Evolutionary conservation across 2,797 vertebrate genomes (phyloP).

Genomic region (Bovichtus diacanthus): DNA sequence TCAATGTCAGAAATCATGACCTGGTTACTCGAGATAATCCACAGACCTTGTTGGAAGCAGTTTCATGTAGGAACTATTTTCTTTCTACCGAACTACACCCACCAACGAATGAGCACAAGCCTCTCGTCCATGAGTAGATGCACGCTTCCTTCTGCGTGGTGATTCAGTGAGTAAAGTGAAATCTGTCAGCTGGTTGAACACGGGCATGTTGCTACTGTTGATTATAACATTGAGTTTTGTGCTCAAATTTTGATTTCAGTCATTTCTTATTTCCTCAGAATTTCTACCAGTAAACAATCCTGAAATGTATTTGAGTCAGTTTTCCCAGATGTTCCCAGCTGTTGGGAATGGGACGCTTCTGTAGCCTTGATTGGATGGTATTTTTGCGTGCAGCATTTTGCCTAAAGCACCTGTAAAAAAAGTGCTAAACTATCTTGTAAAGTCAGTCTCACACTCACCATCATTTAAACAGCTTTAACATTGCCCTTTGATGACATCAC

Average conservation of each 20-base stretch:
- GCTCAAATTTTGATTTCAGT: not conserved
- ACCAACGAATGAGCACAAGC: too few species aligned
- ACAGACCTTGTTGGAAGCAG: too few species aligned
- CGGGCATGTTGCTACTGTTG: not conserved
- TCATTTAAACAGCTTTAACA: not conserved
- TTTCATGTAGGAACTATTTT: too few species aligned
- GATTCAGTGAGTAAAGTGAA: too few species aligned
- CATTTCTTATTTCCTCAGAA: not conserved
- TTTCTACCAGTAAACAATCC: not conserved
- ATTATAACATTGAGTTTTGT: not conserved
- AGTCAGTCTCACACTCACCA: not conserved
- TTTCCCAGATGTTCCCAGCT: not conserved
- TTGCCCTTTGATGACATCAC: not conserved
- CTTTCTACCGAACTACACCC: too few species aligned
- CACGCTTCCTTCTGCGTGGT: too few species aligned
- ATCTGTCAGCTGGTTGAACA: not conserved
- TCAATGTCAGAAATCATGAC: too few species aligned
- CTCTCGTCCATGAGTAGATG: too few species aligned
- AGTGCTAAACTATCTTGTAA: not conserved
- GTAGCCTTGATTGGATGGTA: not conserved
- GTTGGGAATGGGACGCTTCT: not conserved
- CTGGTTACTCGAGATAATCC: too few species aligned
- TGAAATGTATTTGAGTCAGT: not conserved
- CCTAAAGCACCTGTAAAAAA: not conserved
- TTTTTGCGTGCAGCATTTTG: not conserved